These are phyloP conservation scores for Sebastes glaucus DNA, from an alignment of 2,797 vertebrate species.

Conservation along the genomic window DNA sequence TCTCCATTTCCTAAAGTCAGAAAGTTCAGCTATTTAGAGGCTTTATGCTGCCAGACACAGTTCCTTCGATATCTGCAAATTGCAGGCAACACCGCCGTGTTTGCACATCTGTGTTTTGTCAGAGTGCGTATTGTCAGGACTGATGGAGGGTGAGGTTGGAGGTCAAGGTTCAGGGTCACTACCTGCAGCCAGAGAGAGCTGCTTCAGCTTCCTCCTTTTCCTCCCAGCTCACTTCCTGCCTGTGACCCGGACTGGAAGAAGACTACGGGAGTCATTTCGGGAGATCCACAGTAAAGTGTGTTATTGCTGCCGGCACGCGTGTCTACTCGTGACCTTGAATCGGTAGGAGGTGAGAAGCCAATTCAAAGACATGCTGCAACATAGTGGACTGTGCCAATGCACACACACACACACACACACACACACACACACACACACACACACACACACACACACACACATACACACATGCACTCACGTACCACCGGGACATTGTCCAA, in stretches of 20 bases:
- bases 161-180: conserved; percentile 79
- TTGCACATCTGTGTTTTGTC: conserved; percentile 77
- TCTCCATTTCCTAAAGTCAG: background rate
- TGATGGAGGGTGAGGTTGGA: conserved; percentile 66
- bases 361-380: conserved; percentile 46
- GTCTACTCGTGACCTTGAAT: conserved; percentile 48
- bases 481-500: conserved; percentile 10
- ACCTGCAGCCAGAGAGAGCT: conserved; percentile 77
- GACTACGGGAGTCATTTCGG: conserved; percentile 64
- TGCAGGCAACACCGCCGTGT: conserved; percentile 1
- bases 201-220: conserved; percentile 83
- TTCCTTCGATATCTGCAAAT: conserved; percentile 22
- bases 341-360: conserved; percentile 38
- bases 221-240: conserved; percentile 80
- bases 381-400: conserved; percentile 19
- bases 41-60: background rate
- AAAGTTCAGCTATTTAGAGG: background rate
- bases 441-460: background rate
- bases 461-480: background rate
- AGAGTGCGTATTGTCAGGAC: conserved; percentile 55
- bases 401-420: background rate
- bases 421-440: background rate
- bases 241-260: conserved; percentile 73
- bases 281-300: conserved; percentile 57
- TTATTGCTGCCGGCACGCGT: conserved; percentile 48